Percentiles rank a stretch among this genome's conserved stretches.
Conservation (phyloP, 2,797 vertebrate species). For the Zenarchopterus dispar region DNA sequence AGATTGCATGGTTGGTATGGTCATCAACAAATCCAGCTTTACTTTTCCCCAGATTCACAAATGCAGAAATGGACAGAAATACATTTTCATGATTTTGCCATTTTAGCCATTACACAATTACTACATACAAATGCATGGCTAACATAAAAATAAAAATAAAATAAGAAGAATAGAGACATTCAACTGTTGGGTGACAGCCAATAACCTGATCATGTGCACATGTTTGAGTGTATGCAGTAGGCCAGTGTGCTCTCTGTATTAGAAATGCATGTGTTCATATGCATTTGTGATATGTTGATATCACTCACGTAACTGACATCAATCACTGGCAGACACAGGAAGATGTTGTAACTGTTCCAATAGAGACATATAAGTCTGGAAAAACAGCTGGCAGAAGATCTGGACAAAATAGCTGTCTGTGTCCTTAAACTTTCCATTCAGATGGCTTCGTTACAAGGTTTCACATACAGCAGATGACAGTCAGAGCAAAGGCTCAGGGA, state of each 20-base stretch:
- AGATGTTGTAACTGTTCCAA: constrained; percentile 65
- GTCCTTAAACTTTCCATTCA: constrained; percentile 33
- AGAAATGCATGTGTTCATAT: constrained; percentile 34
- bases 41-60: no score
- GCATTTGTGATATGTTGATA: constrained; percentile 43
- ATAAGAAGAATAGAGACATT: not conserved
- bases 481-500: constrained; percentile 46
- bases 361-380: constrained; percentile 43
- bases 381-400: constrained; percentile 60
- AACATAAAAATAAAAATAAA: not conserved
- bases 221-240: constrained; percentile 27
- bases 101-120: not conserved
- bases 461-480: constrained; percentile 32
- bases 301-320: constrained; percentile 53
- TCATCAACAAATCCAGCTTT: no score
- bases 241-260: constrained; percentile 33
- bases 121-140: not conserved
- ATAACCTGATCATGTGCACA: constrained; percentile 26
- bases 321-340: constrained; percentile 52
- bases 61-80: not conserved
- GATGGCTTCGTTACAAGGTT: constrained; percentile 20
- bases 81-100: not conserved
- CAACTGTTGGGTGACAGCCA: constrained; percentile 5
- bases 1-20: no score
- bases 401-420: constrained; percentile 39